phyloP scores from a whole-genome alignment of 2,113 vertebrate genomes.

The Sphyrna mokarran region DNA sequence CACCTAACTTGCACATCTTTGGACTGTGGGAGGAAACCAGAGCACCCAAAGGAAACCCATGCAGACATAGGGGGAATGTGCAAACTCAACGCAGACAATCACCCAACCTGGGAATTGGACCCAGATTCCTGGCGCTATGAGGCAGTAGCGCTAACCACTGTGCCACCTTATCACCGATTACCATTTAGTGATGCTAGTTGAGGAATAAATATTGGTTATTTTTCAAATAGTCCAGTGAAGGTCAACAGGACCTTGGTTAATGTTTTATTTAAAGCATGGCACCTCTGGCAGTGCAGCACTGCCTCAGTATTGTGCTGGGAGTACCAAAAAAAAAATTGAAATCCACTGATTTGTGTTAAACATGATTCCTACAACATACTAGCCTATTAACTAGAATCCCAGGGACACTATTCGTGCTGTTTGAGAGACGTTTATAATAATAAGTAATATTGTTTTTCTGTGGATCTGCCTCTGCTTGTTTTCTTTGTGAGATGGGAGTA shows the following conservation, averaged over 20 bases:
- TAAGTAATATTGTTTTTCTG: not conserved
- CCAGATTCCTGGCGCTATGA: too few species aligned
- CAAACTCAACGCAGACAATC: too few species aligned
- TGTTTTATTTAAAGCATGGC: too few species aligned
- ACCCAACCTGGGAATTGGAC: too few species aligned
- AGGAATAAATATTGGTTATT: not conserved
- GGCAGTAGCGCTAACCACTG: too few species aligned
- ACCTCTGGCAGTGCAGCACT: not conserved
- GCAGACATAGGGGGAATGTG: too few species aligned
- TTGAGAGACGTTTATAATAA: constrained; percentile 1
- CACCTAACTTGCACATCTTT: too few species aligned
- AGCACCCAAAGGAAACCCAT: too few species aligned
- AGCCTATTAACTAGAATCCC: not conserved
- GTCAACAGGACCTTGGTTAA: not conserved
- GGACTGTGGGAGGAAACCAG: too few species aligned
- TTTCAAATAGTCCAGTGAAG: too few species aligned
- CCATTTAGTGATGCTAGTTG: not conserved
- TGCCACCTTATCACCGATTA: too few species aligned
- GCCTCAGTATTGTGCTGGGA: not conserved
- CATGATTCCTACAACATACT: not conserved
- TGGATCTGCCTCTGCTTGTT: constrained; percentile 10
- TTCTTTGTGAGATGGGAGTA: not conserved
- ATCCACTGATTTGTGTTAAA: not conserved
- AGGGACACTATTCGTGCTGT: not conserved
- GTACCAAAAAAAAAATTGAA: not conserved